A percentile compares a stretch with the other conserved stretches of the same genome.
Evolutionary conservation across 1,140 invertebrate species (phyloP).

Genomic region (Solen grandis): DNA sequence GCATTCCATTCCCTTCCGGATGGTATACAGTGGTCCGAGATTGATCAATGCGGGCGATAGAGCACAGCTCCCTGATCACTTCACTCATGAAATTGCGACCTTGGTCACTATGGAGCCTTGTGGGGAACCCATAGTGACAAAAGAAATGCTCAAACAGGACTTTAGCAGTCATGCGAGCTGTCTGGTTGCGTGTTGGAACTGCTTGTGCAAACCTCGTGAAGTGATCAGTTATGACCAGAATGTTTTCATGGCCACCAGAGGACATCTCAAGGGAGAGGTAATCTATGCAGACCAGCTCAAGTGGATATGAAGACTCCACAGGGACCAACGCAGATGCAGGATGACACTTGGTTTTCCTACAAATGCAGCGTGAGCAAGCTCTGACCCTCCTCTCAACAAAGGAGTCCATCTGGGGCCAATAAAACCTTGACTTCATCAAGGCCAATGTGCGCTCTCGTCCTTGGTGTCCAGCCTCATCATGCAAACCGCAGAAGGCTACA

Average conservation of each 20-base stretch:
- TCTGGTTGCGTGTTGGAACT: conserved; percentile 40
- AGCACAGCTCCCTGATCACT: conserved; percentile 58
- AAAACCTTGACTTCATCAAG: conserved; percentile 12
- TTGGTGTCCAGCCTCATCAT: conserved; percentile 45
- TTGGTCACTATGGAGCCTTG: conserved; percentile 75
- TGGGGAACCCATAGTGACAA: conserved; percentile 31
- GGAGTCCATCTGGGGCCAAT: conserved; percentile 43
- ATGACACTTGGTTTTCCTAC: neutral
- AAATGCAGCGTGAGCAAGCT: conserved; percentile 17
- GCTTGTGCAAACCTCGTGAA: conserved; percentile 40
- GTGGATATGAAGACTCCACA: conserved; percentile 13
- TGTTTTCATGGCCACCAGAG: conserved; percentile 38
- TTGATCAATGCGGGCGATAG: conserved; percentile 50
- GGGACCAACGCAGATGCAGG: neutral
- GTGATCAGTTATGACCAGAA: conserved; percentile 48
- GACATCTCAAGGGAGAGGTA: conserved; percentile 46
- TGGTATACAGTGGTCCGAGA: conserved; percentile 60
- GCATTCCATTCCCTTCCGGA: conserved; percentile 55
- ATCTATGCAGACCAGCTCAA: conserved; percentile 57
- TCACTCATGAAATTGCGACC: conserved; percentile 64
- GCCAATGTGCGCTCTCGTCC: neutral
- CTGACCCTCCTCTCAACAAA: neutral
- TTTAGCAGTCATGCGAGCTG: conserved; percentile 46
- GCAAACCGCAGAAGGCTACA: conserved; percentile 24
- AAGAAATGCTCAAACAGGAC: conserved; percentile 41